Evolutionary conservation across 2,888 invertebrate species (phyloP), one percentile per base, ranked within the genome.

Genomic region (Megalurothrips usitatus): DNA sequence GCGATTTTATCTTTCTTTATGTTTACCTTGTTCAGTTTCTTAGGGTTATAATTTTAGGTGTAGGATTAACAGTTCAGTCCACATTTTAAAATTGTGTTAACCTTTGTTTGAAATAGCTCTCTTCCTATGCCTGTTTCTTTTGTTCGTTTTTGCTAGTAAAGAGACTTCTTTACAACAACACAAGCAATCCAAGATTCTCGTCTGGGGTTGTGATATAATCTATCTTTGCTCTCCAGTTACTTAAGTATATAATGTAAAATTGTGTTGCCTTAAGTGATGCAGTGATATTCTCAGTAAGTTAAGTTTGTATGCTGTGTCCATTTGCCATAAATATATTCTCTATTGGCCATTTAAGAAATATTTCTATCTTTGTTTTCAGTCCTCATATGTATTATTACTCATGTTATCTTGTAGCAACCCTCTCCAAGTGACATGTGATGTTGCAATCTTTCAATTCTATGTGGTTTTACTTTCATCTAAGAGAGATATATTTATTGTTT

Each of bases 231-330:
- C 58, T 17, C 19, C 19, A 75, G 23, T 75, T 75, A 75, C 23
- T 75, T 75, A 43, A 43, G 34, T 75, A 75, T 75, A 6, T 23
- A 26, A 75, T 26, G 23, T 10, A 26, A 26, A 75, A 23, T 11
- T 23, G 68, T 26, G 26, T 75, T 75, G 68, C 68, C 23, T 26
- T 19, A 19, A n/a, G 14, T 17, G n/a, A 75, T 23, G 68, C 23
- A 26, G 68, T 75, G 68, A 75, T 75, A 75, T 75, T 75, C 68
- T 75, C 68, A 75, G 68, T 75, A 75, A 75, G 26, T 26, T 75
- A 26, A 26, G 68, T 75, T 75, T 26, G 9, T 75, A 75, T 75
- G 68, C 68, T 26, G 68, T 23, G 8, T 75, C 34, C 34, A 43
- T 43, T 75, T 75, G n/a, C 9, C 23, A 12, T 26, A 26, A 12